These are phyloP conservation scores for Champsocephalus gunnari DNA, from an alignment of 2,797 vertebrate genomes.

Conservation along the genomic window DNA sequence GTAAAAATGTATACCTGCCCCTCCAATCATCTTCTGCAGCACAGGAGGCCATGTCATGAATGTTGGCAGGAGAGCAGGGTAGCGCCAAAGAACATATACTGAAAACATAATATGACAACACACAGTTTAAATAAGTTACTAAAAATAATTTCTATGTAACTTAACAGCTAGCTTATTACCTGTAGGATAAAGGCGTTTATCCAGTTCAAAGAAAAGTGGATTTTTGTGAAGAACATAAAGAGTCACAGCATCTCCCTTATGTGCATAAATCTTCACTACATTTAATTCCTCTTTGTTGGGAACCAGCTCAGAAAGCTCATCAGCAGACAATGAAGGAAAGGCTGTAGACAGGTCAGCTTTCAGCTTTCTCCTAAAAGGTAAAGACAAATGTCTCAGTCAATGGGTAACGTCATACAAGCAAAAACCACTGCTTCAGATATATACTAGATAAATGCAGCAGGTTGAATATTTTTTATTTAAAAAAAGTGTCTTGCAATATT, in stretches of 20 bases:
- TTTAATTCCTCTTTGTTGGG: constrained; percentile 95
- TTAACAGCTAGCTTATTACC: constrained; percentile 78
- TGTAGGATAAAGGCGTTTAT: constrained; percentile 92
- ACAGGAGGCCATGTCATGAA: constrained; percentile 95
- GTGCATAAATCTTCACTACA: constrained; percentile 89
- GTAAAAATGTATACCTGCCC: constrained; percentile 87
- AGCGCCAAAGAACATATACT: constrained; percentile 94
- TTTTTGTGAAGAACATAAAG: constrained; percentile 90
- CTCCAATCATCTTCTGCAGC: constrained; percentile 91
- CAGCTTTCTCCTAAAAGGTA: constrained; percentile 90
- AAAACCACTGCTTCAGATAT: background rate
- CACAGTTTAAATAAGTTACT: background rate
- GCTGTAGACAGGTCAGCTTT: constrained; percentile 86
- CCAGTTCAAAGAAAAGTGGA: constrained; percentile 93
- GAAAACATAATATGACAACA: constrained; percentile 36
- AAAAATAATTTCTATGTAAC: background rate
- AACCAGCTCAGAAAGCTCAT: constrained; percentile 88
- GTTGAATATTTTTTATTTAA: too few relatives aligned
- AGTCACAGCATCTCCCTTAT: constrained; percentile 91
- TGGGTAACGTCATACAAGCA: background rate
- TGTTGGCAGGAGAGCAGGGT: constrained; percentile 88
- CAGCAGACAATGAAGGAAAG: constrained; percentile 86
- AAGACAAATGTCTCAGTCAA: constrained; percentile 1
- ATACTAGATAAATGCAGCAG: background rate
- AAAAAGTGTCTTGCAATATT: background rate